Evolutionary conservation across 2,113 vertebrate genomes (phyloP), one percentile per base, ranked within the genome.

Genomic region (Sphyrna mokarran): DNA sequence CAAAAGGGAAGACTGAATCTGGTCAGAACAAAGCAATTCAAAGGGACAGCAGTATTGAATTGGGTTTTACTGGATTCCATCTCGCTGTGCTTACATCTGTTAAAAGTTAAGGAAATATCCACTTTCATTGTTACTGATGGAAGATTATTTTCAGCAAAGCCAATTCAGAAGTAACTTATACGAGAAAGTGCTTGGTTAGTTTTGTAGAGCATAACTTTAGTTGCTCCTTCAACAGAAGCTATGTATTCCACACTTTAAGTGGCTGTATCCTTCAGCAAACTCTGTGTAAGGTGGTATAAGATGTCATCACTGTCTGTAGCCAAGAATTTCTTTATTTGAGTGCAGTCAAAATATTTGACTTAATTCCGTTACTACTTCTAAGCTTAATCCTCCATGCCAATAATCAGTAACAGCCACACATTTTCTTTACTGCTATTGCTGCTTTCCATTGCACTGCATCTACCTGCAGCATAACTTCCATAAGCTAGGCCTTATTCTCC

Each of bases 291-390:
- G 61, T 37, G 10, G 16, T n/a, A 29, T 22, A 37, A 37, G 7
- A 93, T 66, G 37, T 68, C 61, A n/a, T 93, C 89, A 37, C 89
- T 68, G 61, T 63, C 61, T 93, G 18, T 93, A 37, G 89, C 20
- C 7, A 93, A 63, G 18, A 66, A 18, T 66, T 93, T 93, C 7
- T 93, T 93, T 93, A 93, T 37, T 37, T 93, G 61, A 37, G 9
- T n/a, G 1, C 3, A 93, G 89, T 68, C 33, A 93, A 93, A 93
- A 93, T 91, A 66, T 66, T 93, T 93, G 89, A 93, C 37, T 93
- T 93, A 93, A 93, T 93, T 93, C 89, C 66, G 89, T 93, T 93
- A 93, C 89, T 93, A 93, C 89, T 93, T 68, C 89, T 93, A 93
- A 93, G 89, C 89, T 93, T 66, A 93, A 63, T 66, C n/a, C 89